Base-by-base conservation (phyloP, 30 jellyfish, hydroid and myxozoan genomes). In the Clytia hemisphaerica region DNA sequence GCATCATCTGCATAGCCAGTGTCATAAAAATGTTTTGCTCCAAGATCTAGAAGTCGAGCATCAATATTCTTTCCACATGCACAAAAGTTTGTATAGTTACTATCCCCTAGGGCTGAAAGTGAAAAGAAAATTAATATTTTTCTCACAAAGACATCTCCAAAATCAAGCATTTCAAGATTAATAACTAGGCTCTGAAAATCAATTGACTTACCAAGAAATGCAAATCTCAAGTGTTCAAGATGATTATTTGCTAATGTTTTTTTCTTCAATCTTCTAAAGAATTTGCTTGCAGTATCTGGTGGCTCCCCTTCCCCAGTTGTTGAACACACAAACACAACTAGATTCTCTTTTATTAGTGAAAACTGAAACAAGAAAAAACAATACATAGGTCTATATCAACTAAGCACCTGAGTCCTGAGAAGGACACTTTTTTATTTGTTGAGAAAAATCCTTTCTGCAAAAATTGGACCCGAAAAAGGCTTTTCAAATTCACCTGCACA, bases 1-100 rank as follows among this genome's bases (percentile, higher is more conserved):
- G 95, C 98, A 81, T 89, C 98, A 81, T 89, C 98, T 29, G 95
- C 98, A 71, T 68, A 70, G 1, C 98, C 98, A 53, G 93, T 81
- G 4, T 79, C 76, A 55, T 73, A 89, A 47, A 89, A 89, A 14
- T 76, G 91, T 35, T 40, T 67, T 10, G 94, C 98, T 15, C 98
- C 98, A 45, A 89, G 85, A 31, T 71, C 86, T 57, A 74, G 85
- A 58, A 89, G 72, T 46, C 98, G 71, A 40, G 76, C 76, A 40
- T 89, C 95, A 45, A 89, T 38, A 22, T 21, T 51, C 45, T 82
- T 80, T 25, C 98, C 98, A 89, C 87, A 80, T 25, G 61, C 66
- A 46, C 98, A 89, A 61, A 89, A 89, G 53, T 75, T 89, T 46
- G 98, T 69, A 67, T 89, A 89, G 77, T 89, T 89, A 45, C 98